Base-by-base conservation (phyloP, 2,888 invertebrate species). In the Steinernema scapterisci region DNA sequence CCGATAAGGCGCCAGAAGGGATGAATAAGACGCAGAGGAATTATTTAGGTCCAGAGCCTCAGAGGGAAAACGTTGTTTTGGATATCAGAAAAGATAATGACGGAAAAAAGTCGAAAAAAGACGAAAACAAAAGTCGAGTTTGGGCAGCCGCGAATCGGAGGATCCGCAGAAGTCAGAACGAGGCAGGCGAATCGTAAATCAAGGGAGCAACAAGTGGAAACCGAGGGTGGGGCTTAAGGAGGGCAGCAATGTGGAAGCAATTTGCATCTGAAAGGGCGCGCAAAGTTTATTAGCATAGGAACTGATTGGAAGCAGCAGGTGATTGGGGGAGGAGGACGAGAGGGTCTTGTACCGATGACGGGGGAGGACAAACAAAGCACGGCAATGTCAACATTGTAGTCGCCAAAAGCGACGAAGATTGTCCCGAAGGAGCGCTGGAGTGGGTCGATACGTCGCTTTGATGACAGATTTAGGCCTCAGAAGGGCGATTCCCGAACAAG, bases 141-240 rank as follows among this genome's bases (percentile, higher is more conserved):
- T 38, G 38, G 38, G 9, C 38, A 9, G 48, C 48, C n/a, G 21
- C 52, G 21, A 19, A 21, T 52, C 11, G 23, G 63, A 25, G 19
- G 48, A 48, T 48, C n/a, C 48, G 13, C 48, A 13, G 31, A 63
- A 23, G 63, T 63, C 63, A 31, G 16, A 63, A 63, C 63, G 19
- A 63, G 5, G 63, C 31, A n/a, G 16, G 38, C 63, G 38, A 63
- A n/a, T 63, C 63, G 63, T 63, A 63, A 63, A 63, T 63, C 63
- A 63, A 31, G 27, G 2, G n/a, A 25, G 63, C 63, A 27, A 63
- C 63, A 63, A 63, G 63, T 63, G 63, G 54, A 54, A 54, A 25
- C 27, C 31, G 31, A 25, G 27, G 31, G 31, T 19, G 3, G 2
- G 54, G 16, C 54, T 19, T 54, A 9, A 1, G 31, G 63, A 27